phyloP scores from a whole-genome alignment of 2,888 invertebrate genomes.

The Marasmarcha lunaedactyla region DNA sequence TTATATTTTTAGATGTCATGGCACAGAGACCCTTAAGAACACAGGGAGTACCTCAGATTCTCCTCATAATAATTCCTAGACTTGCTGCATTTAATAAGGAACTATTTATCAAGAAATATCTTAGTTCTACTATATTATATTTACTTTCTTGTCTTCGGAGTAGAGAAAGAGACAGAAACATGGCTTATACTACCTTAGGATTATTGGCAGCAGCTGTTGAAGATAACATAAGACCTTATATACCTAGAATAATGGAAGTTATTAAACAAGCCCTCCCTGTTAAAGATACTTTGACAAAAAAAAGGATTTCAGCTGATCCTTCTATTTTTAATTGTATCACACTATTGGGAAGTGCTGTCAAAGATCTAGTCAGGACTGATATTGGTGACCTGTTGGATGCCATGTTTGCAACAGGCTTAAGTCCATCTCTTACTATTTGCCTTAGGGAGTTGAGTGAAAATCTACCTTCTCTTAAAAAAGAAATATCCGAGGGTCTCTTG shows the following conservation, averaged over 20 bases:
- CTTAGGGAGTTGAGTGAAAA: slow-evolving; percentile 89
- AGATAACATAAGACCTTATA: slow-evolving; percentile 81
- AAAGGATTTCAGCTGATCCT: slow-evolving; percentile 81
- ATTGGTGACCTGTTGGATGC: slow-evolving; percentile 88
- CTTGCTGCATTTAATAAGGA: slow-evolving; percentile 93
- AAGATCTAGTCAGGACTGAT: slow-evolving; percentile 80
- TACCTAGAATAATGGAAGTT: slow-evolving; percentile 88
- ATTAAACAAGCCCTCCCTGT: slow-evolving; percentile 82
- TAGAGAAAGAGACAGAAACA: slow-evolving; percentile 86
- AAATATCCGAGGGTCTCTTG: slow-evolving; percentile 93
- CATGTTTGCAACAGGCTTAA: slow-evolving; percentile 93
- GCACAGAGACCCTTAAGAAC: slow-evolving; percentile 81
- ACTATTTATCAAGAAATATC: slow-evolving; percentile 80
- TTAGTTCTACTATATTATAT: slow-evolving; percentile 81
- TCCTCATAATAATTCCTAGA: slow-evolving; percentile 89
- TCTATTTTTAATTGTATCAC: slow-evolving; percentile 95
- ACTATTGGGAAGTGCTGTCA: slow-evolving; percentile 88
- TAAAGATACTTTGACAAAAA: slow-evolving; percentile 82
- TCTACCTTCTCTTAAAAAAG: slow-evolving; percentile 87
- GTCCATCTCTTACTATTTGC: slow-evolving; percentile 90
- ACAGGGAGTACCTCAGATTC: slow-evolving; percentile 85
- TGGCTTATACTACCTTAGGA: slow-evolving; percentile 92
- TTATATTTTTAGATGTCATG: slow-evolving; percentile 73
- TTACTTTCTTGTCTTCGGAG: slow-evolving; percentile 81
- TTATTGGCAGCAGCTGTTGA: slow-evolving; percentile 91